phyloP scores from a whole-genome alignment of 2,113 vertebrate species.

The Scartelaos histophorus region DNA sequence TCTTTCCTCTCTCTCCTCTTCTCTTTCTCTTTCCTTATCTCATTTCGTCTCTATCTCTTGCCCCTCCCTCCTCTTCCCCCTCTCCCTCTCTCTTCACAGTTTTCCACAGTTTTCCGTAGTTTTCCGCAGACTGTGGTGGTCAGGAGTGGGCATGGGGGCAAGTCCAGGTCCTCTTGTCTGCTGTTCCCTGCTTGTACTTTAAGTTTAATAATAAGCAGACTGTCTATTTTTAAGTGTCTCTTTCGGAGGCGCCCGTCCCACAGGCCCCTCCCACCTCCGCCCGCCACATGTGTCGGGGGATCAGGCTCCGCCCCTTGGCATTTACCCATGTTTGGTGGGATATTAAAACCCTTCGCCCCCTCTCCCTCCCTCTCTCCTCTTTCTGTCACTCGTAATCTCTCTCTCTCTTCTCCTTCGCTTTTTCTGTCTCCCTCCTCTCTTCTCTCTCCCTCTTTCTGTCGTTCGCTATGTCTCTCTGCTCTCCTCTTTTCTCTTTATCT shows the following conservation, averaged over 20 bases:
- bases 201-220: conserved; percentile 70
- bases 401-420: no score
- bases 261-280: conserved; percentile 46
- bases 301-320: conserved; percentile 39
- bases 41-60: no score
- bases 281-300: conserved; percentile 46
- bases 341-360: conserved; percentile 37
- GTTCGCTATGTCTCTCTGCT: no score
- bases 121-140: not conserved
- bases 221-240: conserved; percentile 69
- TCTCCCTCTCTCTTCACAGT: no score
- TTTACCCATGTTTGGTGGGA: conserved; percentile 69
- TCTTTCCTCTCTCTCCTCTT: no score
- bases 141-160: conserved; percentile 13
- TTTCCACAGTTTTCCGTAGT: no score
- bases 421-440: not conserved
- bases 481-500: no score
- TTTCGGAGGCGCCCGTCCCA: conserved; percentile 41
- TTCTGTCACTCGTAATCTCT: no score
- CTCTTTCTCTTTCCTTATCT: no score
- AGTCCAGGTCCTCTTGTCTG: conserved; percentile 23
- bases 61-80: no score
- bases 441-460: not conserved
- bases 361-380: not conserved
- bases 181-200: conserved; percentile 15